Evolutionary conservation across 2,113 vertebrate species (phyloP), one percentile per base, ranked within the genome.

Genomic region (Platichthys flesus): DNA sequence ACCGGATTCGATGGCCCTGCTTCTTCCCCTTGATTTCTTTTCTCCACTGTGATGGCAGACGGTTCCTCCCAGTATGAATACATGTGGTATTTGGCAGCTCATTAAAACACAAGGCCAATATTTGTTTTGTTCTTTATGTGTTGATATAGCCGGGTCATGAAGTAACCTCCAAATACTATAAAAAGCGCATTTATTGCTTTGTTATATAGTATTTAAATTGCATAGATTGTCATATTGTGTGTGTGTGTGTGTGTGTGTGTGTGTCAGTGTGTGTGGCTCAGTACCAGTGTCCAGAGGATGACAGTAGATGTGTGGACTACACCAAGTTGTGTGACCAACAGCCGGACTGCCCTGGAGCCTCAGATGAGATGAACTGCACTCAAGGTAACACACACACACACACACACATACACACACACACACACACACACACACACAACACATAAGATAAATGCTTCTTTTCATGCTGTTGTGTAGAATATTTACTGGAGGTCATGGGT

Each of bases 181-280:
- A 37, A 37, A 37, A 37, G 35, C 9, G 8, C 8, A 37, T 9
- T 37, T 1, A 9, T 37, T 37, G 35, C 8, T 37, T 37, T 9
- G 8, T 8, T 37, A 8, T 0, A 37, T 9, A 9, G 35, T 37
- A 37, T 37, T 37, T 9, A 0, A 37, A 37, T 37, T 2, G 35
- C 35, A 37, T 37, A 37, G 5, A 35, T 37, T 37, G 1, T 9
- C 9, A 37, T 37, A 37, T 9, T 58, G 76, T 76, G 20, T 65
- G 40, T 65, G 52, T 80, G 49, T 64, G 37, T 67, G 28, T 75
- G 31, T 67, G 37, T 67, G 28, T 75, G 31, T 67, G 40, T 81
- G 40, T 76, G 58, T 40, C 84, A 99, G 97, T 98, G 21, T 99
- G 97, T 89, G 94, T 94, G 58, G 97, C 95, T 5, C 94, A 95